phyloP scores from a whole-genome alignment of 2,797 vertebrate genomes.

The Neostethus bicornis region DNA sequence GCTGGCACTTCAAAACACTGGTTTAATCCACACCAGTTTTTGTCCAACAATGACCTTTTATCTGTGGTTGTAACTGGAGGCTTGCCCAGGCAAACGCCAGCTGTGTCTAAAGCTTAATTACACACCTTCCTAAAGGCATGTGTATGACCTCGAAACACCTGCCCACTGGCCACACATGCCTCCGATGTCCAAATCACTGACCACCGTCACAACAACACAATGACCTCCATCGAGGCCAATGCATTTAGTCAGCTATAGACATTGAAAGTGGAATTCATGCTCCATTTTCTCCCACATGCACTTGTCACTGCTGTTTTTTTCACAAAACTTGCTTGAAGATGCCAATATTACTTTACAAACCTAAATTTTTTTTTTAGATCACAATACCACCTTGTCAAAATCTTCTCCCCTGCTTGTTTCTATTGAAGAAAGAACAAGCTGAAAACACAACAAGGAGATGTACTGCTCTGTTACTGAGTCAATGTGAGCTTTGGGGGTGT shows the following conservation, averaged over 20 bases:
- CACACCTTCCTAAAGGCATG: conserved; percentile 71
- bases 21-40: conserved; percentile 57
- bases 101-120: conserved; percentile 84
- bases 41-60: conserved; percentile 73
- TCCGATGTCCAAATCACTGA: conserved; percentile 34
- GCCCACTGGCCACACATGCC: conserved; percentile 57
- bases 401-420: conserved; percentile 53
- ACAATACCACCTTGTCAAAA: conserved; percentile 46
- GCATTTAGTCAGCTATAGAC: conserved; percentile 40
- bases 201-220: conserved; percentile 46
- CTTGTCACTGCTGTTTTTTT: conserved; percentile 33
- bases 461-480: conserved; percentile 53
- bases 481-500: conserved; percentile 53
- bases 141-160: conserved; percentile 74
- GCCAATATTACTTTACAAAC: conserved; percentile 48
- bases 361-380: conserved; percentile 54
- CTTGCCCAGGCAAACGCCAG: conserved; percentile 76
- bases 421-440: conserved; percentile 53
- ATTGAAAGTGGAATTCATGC: conserved; percentile 26
- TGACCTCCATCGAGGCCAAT: conserved; percentile 61
- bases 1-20: conserved; percentile 10
- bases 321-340: conserved; percentile 37
- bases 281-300: background rate
- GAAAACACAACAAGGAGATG: conserved; percentile 55
- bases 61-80: conserved; percentile 67